Percentiles rank a stretch among this genome's conserved stretches.
Evolutionary conservation across 2,888 invertebrate species (phyloP).

Genomic region (Lasioglossum zephyrum): DNA sequence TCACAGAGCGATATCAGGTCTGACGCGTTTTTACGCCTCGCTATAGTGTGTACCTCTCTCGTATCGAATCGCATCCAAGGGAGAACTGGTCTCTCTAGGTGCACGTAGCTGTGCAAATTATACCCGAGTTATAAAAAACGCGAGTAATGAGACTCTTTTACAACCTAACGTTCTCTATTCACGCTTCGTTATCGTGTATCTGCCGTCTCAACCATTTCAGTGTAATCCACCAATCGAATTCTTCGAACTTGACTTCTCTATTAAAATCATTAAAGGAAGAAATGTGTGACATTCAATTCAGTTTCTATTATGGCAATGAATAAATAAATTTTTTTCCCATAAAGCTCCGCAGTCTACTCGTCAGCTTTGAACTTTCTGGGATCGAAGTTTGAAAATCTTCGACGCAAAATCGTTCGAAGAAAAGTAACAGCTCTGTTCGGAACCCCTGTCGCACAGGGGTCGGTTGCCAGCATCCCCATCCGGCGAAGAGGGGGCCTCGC

Average conservation of each 20-base stretch:
- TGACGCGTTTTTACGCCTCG: constrained; percentile 51
- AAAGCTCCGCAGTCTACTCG: too few species aligned
- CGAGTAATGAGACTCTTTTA: constrained; percentile 1
- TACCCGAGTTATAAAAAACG: not conserved
- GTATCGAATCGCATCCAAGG: constrained; percentile 56
- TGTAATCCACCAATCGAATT: too few species aligned
- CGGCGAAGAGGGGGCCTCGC: not conserved
- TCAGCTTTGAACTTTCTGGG: too few species aligned
- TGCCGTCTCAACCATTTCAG: not conserved
- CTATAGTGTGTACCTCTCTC: not conserved
- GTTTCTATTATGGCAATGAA: too few species aligned
- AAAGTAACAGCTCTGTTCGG: not conserved
- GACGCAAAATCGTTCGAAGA: too few species aligned
- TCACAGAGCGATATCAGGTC: constrained; percentile 56
- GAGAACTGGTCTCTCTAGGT: constrained; percentile 57
- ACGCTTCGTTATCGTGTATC: constrained; percentile 7
- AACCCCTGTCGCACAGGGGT: not conserved
- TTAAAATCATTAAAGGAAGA: too few species aligned
- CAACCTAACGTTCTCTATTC: constrained; percentile 11
- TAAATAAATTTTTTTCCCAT: too few species aligned
- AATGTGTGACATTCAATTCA: too few species aligned
- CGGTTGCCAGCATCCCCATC: not conserved
- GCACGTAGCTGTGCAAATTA: constrained; percentile 7
- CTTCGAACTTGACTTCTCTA: too few species aligned
- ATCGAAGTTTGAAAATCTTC: too few species aligned